Conservation (phyloP, 2,888 invertebrate species). For the Pseudococcus jackbeardsleyi region DNA sequence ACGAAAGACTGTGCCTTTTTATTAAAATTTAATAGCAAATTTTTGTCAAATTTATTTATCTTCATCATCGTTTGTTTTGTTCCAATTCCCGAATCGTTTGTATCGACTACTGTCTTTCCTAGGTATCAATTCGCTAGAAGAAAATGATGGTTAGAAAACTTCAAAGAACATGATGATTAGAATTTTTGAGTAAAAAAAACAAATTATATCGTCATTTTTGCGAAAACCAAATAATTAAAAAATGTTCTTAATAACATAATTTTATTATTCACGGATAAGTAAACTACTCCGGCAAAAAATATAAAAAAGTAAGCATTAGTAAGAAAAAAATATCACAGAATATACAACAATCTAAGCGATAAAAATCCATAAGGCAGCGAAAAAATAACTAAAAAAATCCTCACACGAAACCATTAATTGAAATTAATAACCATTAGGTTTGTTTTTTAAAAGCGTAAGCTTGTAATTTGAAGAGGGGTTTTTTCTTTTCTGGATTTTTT, state of each 20-base stretch:
- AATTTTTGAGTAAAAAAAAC: too few relatives aligned
- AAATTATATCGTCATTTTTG: too few relatives aligned
- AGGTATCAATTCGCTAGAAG: too few relatives aligned
- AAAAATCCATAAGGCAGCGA: neutral
- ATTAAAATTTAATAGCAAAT: too few relatives aligned
- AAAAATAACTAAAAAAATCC: neutral
- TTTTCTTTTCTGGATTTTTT: slow-evolving; percentile 44
- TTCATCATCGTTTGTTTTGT: too few relatives aligned
- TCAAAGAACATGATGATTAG: too few relatives aligned
- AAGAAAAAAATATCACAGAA: slow-evolving; percentile 55
- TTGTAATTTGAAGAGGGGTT: slow-evolving; percentile 37
- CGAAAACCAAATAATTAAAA: neutral
- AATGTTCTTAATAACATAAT: neutral
- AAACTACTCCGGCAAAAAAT: neutral
- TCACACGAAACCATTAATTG: neutral
- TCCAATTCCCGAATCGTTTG: too few relatives aligned
- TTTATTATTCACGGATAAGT: neutral
- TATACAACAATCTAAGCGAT: slow-evolving; percentile 4
- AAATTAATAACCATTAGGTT: slow-evolving; percentile 30
- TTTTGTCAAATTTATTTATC: too few relatives aligned
- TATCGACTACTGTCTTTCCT: too few relatives aligned
- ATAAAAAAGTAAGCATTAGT: neutral
- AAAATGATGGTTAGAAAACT: too few relatives aligned
- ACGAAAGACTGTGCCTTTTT: too few relatives aligned
- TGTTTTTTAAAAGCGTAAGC: slow-evolving; percentile 58